Evolutionary conservation across 1,140 invertebrate genomes (phyloP).

Genomic region (Magallana gigas): DNA sequence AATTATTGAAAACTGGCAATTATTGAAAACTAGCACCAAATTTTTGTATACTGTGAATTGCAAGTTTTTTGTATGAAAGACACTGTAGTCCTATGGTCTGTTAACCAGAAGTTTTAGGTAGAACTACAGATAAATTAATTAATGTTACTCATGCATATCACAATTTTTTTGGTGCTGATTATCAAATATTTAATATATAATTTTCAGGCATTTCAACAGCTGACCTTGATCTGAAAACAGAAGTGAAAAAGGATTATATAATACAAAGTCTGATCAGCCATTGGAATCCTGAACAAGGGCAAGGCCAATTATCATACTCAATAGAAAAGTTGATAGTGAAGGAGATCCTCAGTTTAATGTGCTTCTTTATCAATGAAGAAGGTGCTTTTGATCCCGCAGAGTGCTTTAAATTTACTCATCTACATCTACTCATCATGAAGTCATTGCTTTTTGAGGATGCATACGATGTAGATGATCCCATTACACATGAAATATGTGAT

Average conservation of each 20-base stretch:
- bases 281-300: background rate
- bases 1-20: no score
- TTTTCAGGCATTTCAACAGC: slow-evolving; percentile 68
- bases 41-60: no score
- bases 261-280: slow-evolving; percentile 62
- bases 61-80: no score
- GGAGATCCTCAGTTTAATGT: slow-evolving; percentile 62
- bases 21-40: no score
- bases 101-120: no score
- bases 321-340: slow-evolving; percentile 63
- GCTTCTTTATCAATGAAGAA: slow-evolving; percentile 57
- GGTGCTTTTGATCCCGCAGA: slow-evolving; percentile 63
- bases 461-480: slow-evolving; percentile 62
- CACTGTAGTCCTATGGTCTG: no score
- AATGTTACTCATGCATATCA: no score
- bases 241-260: slow-evolving; percentile 66
- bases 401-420: slow-evolving; percentile 63
- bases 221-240: slow-evolving; percentile 61
- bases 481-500: slow-evolving; percentile 65
- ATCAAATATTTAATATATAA: background rate
- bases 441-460: slow-evolving; percentile 68
- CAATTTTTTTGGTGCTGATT: background rate
- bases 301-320: slow-evolving; percentile 52
- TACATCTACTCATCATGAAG: slow-evolving; percentile 62
- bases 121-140: no score